phyloP scores from a whole-genome alignment of 1,140 invertebrate species.

The Aradophagus sp. region DNA sequence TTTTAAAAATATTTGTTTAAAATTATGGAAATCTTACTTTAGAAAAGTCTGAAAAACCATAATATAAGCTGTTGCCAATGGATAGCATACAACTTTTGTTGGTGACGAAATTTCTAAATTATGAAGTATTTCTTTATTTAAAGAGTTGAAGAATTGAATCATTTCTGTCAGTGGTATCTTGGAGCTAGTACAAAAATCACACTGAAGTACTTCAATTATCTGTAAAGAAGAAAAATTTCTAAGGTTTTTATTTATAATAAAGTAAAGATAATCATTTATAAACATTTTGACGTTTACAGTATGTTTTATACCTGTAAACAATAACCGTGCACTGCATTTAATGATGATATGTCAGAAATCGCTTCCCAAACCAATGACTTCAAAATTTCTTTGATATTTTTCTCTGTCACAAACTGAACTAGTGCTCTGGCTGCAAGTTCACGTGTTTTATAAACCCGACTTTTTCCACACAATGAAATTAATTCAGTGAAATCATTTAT shows the following conservation, averaged over 20 bases:
- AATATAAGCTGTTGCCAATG: conserved; percentile 35
- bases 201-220: conserved; percentile 30
- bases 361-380: conserved; percentile 62
- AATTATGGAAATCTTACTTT: conserved; percentile 9
- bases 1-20: neutral
- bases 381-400: conserved; percentile 60
- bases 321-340: conserved; percentile 71
- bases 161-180: conserved; percentile 11
- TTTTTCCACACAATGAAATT: conserved; percentile 74
- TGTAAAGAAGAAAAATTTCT: conserved; percentile 14
- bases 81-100: conserved; percentile 19
- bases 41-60: conserved; percentile 22
- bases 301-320: conserved; percentile 65
- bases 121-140: conserved; percentile 3
- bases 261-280: conserved; percentile 1
- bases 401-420: conserved; percentile 77
- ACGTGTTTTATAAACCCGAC: conserved; percentile 79
- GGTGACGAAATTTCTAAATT: conserved; percentile 32
- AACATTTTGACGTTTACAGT: neutral
- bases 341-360: conserved; percentile 37
- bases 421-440: conserved; percentile 81
- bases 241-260: neutral
- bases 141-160: conserved; percentile 8
- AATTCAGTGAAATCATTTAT: conserved; percentile 70
- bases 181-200: neutral